These are phyloP conservation scores for Craterocephalus amniculus DNA, from an alignment of 2,797 vertebrate genomes.

Conservation along the genomic window DNA sequence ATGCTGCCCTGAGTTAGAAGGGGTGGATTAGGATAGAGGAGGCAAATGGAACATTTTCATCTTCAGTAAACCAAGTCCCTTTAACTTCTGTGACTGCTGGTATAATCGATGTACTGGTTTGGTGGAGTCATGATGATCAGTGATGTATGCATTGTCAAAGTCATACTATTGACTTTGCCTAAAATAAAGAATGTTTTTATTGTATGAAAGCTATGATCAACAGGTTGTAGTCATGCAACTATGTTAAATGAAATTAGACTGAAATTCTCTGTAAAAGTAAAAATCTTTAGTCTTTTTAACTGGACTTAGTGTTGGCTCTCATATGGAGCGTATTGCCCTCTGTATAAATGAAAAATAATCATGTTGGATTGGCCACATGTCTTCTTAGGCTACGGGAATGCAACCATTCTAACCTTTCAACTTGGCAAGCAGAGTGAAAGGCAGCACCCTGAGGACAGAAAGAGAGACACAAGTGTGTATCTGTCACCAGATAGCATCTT, in stretches of 20 bases:
- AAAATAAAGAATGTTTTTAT: not conserved
- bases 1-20: not conserved
- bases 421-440: constrained; percentile 68
- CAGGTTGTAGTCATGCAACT: not conserved
- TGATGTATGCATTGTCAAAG: too few species aligned
- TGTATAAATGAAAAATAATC: constrained; percentile 42
- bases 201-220: not conserved
- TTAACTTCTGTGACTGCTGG: not conserved
- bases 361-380: constrained; percentile 35
- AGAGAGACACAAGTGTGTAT: constrained; percentile 75
- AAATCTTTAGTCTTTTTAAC: not conserved
- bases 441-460: constrained; percentile 72
- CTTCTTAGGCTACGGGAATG: constrained; percentile 56
- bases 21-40: not conserved
- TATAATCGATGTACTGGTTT: constrained; percentile 3
- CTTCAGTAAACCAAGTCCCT: not conserved
- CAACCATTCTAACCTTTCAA: constrained; percentile 70
- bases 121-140: constrained; percentile 37
- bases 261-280: too few species aligned
- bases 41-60: not conserved
- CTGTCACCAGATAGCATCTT: constrained; percentile 80
- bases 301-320: not conserved
- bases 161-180: not conserved
- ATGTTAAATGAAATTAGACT: not conserved
- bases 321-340: not conserved